A percentile compares a stretch with the other conserved stretches of the same genome.
Evolutionary conservation across 2,888 invertebrate genomes (phyloP).

Genomic region (Philonicus albiceps): DNA sequence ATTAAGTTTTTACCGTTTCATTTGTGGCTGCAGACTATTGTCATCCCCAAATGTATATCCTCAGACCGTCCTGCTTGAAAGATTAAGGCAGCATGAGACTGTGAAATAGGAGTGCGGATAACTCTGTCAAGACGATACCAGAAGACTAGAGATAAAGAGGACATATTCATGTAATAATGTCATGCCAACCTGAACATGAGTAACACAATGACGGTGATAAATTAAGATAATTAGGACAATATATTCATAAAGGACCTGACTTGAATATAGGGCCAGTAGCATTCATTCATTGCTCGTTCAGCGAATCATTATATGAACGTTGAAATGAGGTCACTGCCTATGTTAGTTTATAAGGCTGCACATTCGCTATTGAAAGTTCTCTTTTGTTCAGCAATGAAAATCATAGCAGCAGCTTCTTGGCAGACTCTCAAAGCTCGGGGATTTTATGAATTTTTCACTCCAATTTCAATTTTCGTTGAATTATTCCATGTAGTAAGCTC

Average conservation of each 20-base stretch:
- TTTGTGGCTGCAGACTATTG: slow-evolving; percentile 36
- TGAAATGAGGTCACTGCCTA: slow-evolving; percentile 18
- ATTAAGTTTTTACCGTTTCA: slow-evolving; percentile 47
- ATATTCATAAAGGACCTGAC: slow-evolving; percentile 47
- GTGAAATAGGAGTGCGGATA: slow-evolving; percentile 37
- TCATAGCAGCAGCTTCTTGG: slow-evolving; percentile 19
- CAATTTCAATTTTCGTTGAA: slow-evolving; percentile 33
- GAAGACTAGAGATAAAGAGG: slow-evolving; percentile 26
- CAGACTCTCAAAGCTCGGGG: slow-evolving; percentile 10
- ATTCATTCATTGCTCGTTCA: slow-evolving; percentile 38
- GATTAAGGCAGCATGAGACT: neutral
- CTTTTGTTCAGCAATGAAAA: slow-evolving; percentile 1
- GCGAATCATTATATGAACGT: slow-evolving; percentile 6
- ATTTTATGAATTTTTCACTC: slow-evolving; percentile 20
- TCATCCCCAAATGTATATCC: slow-evolving; percentile 6
- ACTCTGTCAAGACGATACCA: slow-evolving; percentile 19
- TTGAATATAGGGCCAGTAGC: slow-evolving; percentile 42
- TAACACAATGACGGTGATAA: slow-evolving; percentile 47
- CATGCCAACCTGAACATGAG: slow-evolving; percentile 40
- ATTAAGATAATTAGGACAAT: slow-evolving; percentile 49
- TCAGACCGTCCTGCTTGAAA: neutral
- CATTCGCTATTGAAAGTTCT: slow-evolving; percentile 27
- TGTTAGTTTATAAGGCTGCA: slow-evolving; percentile 30
- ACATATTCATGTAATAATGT: slow-evolving; percentile 45
- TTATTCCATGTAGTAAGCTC: slow-evolving; percentile 11